Evolutionary conservation across 2,113 vertebrate genomes (phyloP).

Genomic region (Nansenia antarctica): DNA sequence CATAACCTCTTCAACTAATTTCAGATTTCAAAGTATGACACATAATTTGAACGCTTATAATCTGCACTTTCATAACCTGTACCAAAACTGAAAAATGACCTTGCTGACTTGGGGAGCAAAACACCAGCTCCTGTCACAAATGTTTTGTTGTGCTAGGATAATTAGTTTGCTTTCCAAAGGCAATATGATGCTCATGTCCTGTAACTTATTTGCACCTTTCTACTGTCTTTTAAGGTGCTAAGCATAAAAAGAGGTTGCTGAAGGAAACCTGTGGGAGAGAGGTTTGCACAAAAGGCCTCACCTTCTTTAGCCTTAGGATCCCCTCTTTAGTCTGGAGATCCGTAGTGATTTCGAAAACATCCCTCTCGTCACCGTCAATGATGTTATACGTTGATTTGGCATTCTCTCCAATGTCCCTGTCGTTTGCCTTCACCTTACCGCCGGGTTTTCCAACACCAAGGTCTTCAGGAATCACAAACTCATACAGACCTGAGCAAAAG

Average conservation of each 20-base stretch:
- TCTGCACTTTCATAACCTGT: no score
- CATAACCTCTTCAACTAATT: no score
- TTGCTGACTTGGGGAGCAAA: no score
- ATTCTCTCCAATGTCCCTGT: slow-evolving; percentile 93
- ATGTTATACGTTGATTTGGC: slow-evolving; percentile 91
- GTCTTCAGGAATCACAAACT: slow-evolving; percentile 93
- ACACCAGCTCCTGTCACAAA: no score
- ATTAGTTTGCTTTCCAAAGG: no score
- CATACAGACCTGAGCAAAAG: slow-evolving; percentile 84
- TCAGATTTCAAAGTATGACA: no score
- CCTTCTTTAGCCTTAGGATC: slow-evolving; percentile 90
- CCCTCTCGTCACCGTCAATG: slow-evolving; percentile 89
- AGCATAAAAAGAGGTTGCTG: background rate
- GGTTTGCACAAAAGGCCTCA: slow-evolving; percentile 54
- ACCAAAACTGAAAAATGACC: no score
- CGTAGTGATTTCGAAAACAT: slow-evolving; percentile 89
- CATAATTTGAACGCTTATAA: no score
- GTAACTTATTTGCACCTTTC: background rate
- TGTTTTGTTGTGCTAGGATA: no score
- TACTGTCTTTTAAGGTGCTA: background rate
- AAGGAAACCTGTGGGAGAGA: background rate
- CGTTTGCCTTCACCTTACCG: slow-evolving; percentile 92
- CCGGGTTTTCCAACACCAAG: slow-evolving; percentile 84
- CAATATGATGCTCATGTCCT: no score
- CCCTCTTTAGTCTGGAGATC: slow-evolving; percentile 92